Conservation (phyloP, 2,113 vertebrate species). For the Crotalus tigris region DNA sequence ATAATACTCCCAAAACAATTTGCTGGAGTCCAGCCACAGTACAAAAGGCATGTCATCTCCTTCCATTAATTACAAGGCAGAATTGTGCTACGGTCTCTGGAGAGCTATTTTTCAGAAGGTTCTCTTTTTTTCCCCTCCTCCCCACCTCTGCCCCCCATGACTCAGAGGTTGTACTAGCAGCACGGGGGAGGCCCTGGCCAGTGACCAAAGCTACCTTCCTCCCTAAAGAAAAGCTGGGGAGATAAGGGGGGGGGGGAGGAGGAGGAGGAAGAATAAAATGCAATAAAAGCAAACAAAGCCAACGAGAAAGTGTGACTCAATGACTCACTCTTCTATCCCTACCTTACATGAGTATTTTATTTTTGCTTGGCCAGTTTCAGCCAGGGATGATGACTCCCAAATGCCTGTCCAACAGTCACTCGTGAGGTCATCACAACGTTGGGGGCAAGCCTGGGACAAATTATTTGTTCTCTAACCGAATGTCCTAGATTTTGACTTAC, state of each 20-base stretch:
- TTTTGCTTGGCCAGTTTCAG: neutral
- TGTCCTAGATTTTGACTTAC: neutral
- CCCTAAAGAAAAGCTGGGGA: neutral
- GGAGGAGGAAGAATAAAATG: neutral
- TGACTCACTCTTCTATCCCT: neutral
- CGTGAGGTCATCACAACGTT: neutral
- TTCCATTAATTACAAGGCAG: conserved; percentile 7
- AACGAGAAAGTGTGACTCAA: neutral
- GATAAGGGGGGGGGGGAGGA: neutral
- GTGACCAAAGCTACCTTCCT: neutral
- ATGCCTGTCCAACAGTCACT: neutral
- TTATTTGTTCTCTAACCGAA: neutral
- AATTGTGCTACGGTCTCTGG: neutral
- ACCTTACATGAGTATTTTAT: neutral
- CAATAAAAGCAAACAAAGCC: neutral
- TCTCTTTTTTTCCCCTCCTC: neutral
- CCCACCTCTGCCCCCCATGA: neutral
- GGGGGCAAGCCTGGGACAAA: neutral
- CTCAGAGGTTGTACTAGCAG: neutral
- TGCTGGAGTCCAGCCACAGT: neutral
- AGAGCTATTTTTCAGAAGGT: neutral
- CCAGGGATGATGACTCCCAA: neutral
- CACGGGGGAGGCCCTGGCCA: neutral
- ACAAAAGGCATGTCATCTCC: neutral
- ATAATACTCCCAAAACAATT: neutral